phyloP scores from a whole-genome alignment of 1,140 invertebrate species.

The Liolophura sinensis region DNA sequence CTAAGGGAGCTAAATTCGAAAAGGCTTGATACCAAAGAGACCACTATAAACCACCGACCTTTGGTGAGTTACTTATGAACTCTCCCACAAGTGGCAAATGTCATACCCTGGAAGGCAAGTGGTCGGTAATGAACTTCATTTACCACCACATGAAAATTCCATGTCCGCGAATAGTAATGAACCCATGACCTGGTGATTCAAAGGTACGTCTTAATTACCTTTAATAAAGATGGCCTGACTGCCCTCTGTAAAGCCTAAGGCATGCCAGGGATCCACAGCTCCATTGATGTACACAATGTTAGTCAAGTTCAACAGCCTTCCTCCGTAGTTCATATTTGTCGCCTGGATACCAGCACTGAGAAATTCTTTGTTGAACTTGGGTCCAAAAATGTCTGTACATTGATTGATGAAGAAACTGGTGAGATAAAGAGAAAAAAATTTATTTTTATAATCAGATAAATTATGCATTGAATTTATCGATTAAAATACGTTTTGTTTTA shows the following conservation, averaged over 20 bases:
- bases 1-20: too few relatives aligned
- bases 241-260: conserved; percentile 64
- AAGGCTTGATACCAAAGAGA: too few relatives aligned
- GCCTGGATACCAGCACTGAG: conserved; percentile 67
- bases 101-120: background rate
- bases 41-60: too few relatives aligned
- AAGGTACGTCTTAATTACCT: conserved; percentile 35
- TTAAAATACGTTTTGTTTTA: too few relatives aligned
- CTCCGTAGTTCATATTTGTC: conserved; percentile 84
- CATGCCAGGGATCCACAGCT: conserved; percentile 92
- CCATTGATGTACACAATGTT: conserved; percentile 88
- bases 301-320: conserved; percentile 69
- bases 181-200: background rate
- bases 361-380: conserved; percentile 66
- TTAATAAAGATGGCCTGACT: conserved; percentile 54
- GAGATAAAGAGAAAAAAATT: conserved; percentile 15
- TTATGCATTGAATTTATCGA: too few relatives aligned
- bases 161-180: background rate
- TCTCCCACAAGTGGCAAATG: background rate
- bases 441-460: background rate
- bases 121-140: background rate
- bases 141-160: background rate
- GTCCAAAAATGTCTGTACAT: conserved; percentile 79
- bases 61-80: background rate
- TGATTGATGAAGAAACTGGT: conserved; percentile 77